phyloP scores from a whole-genome alignment of 1,140 invertebrate species.

The Drosophila tropicalis region DNA sequence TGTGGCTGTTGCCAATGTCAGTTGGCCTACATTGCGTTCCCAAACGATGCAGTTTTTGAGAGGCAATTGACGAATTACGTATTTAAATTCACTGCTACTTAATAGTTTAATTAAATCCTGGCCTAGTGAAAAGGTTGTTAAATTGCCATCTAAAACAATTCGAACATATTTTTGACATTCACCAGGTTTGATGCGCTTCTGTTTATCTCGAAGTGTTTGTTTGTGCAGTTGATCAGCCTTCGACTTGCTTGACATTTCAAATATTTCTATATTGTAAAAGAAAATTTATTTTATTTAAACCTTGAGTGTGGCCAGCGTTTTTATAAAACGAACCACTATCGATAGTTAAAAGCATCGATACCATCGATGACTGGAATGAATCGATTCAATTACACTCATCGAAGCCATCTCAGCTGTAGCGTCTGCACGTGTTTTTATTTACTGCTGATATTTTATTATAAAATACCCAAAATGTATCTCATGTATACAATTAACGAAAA shows the following conservation, averaged over 20 bases:
- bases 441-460: constrained; percentile 7
- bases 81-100: constrained; percentile 46
- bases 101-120: constrained; percentile 48
- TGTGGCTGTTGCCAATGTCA: constrained; percentile 23
- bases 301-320: no score
- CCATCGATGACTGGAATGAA: no score
- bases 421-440: constrained; percentile 69
- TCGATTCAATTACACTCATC: no score
- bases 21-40: constrained; percentile 76
- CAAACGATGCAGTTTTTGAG: constrained; percentile 82
- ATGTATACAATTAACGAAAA: constrained; percentile 89
- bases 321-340: no score
- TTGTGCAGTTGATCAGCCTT: constrained; percentile 72
- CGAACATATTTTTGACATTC: constrained; percentile 85
- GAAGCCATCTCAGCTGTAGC: constrained; percentile 16
- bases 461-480: constrained; percentile 87
- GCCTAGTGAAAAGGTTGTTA: constrained; percentile 40
- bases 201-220: constrained; percentile 70
- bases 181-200: constrained; percentile 83
- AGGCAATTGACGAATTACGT: constrained; percentile 56
- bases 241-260: constrained; percentile 36
- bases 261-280: neutral
- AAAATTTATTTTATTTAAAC: no score
- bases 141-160: constrained; percentile 82
- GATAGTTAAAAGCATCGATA: no score